Evolutionary conservation across 2,888 invertebrate genomes (phyloP).

Genomic region (Tiphia femorata): DNA sequence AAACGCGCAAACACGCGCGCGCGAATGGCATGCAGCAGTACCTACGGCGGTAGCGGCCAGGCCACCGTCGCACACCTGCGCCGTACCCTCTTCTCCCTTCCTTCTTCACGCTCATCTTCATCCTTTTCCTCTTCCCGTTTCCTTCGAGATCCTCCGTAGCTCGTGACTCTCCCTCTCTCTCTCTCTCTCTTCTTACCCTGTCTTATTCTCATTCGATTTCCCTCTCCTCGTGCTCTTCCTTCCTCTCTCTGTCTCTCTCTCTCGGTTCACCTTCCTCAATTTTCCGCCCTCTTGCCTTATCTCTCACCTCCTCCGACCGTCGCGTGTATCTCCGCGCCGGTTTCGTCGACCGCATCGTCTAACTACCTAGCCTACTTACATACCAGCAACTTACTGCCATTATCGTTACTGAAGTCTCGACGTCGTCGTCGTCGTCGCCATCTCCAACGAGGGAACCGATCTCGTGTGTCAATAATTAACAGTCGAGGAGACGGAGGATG

Average conservation of each 20-base stretch:
- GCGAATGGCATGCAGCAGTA: constrained; percentile 38
- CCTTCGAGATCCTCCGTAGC: constrained; percentile 3
- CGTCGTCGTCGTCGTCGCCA: background rate
- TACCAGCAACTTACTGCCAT: background rate
- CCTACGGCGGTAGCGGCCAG: constrained; percentile 52
- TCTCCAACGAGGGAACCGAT: background rate
- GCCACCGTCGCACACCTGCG: constrained; percentile 60
- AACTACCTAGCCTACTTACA: too few species aligned
- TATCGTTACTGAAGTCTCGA: background rate
- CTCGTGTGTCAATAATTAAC: background rate
- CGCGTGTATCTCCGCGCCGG: background rate
- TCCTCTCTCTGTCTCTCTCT: constrained; percentile 6
- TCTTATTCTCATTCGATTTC: background rate
- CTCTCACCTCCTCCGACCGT: background rate
- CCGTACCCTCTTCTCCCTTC: constrained; percentile 37
- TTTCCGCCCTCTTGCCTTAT: constrained; percentile 1
- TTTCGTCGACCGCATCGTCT: background rate
- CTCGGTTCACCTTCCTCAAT: background rate
- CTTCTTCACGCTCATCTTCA: constrained; percentile 1
- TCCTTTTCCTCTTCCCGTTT: background rate
- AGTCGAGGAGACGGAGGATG: background rate
- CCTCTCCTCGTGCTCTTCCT: background rate
- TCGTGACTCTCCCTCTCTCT: background rate
- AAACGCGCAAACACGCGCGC: constrained; percentile 31
- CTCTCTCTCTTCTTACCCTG: background rate